Percentiles rank a stretch among this genome's conserved stretches.
Evolutionary conservation across 2,888 invertebrate species (phyloP).

Genomic region (Euphydryas editha): DNA sequence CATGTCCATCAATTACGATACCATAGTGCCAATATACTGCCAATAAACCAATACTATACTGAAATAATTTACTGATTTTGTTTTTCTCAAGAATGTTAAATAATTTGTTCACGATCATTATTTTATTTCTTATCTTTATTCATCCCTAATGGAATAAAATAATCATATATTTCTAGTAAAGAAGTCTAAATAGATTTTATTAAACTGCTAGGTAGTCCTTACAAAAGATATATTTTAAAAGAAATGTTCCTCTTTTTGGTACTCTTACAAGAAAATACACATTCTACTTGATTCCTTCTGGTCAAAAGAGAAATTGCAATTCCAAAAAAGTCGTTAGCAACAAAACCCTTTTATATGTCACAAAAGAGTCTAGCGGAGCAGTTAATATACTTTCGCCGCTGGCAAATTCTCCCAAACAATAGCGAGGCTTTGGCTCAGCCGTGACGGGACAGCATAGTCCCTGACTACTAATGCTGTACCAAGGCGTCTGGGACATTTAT

Average conservation of each 20-base stretch:
- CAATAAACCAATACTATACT: slow-evolving; percentile 56
- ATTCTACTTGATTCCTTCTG: slow-evolving; percentile 24
- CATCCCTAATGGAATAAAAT: neutral
- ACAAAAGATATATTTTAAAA: neutral
- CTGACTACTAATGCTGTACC: slow-evolving; percentile 62
- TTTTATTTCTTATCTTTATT: neutral
- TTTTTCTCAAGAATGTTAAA: neutral
- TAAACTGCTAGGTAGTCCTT: neutral
- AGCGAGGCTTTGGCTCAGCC: slow-evolving; percentile 48
- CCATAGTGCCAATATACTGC: slow-evolving; percentile 60
- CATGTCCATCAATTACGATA: slow-evolving; percentile 68
- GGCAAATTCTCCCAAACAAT: slow-evolving; percentile 54
- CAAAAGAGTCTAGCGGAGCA: slow-evolving; percentile 40
- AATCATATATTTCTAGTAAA: neutral
- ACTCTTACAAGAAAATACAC: neutral
- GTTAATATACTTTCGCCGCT: slow-evolving; percentile 47
- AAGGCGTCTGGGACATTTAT: slow-evolving; percentile 61
- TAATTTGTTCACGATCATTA: neutral
- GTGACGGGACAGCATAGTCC: slow-evolving; percentile 52
- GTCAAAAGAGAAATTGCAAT: slow-evolving; percentile 27
- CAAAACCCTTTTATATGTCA: slow-evolving; percentile 39
- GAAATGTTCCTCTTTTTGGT: neutral
- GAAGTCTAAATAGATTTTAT: neutral
- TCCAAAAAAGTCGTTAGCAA: slow-evolving; percentile 31
- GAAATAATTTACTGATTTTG: neutral